phyloP scores from a whole-genome alignment of 2,888 invertebrate species.

The Leptogaster cylindrica region DNA sequence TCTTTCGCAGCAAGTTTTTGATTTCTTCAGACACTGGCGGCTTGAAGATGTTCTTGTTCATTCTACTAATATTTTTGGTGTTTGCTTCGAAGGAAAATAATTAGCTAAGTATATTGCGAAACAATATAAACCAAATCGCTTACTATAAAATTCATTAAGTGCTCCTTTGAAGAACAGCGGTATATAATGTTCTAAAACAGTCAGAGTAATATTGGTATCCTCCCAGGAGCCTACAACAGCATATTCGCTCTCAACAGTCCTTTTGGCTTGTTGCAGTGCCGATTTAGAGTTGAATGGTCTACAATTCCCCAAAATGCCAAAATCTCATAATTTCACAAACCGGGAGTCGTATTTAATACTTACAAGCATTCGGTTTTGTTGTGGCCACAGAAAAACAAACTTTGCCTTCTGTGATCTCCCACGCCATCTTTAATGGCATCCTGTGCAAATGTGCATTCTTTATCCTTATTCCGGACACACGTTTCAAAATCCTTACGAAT shows the following conservation, averaged over 20 bases:
- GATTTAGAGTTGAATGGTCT: conserved; percentile 80
- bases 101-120: background rate
- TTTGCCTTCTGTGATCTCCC: conserved; percentile 80
- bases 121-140: conserved; percentile 74
- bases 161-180: conserved; percentile 80
- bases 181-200: conserved; percentile 78
- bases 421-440: conserved; percentile 81
- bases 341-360: background rate
- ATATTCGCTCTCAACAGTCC: conserved; percentile 80
- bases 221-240: conserved; percentile 84
- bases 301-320: conserved; percentile 50
- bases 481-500: conserved; percentile 79
- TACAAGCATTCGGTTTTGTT: conserved; percentile 63
- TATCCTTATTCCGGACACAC: conserved; percentile 78
- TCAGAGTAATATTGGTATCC: conserved; percentile 78
- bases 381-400: conserved; percentile 86
- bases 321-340: background rate
- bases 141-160: conserved; percentile 74
- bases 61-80: conserved; percentile 75
- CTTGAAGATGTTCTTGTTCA: conserved; percentile 86
- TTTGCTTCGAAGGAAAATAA: conserved; percentile 66
- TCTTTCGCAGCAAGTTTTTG: conserved; percentile 81
- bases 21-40: conserved; percentile 85
- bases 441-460: conserved; percentile 77
- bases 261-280: conserved; percentile 77